These are phyloP conservation scores for Masticophis lateralis DNA, from an alignment of 2,797 vertebrate species.

Conservation along the genomic window DNA sequence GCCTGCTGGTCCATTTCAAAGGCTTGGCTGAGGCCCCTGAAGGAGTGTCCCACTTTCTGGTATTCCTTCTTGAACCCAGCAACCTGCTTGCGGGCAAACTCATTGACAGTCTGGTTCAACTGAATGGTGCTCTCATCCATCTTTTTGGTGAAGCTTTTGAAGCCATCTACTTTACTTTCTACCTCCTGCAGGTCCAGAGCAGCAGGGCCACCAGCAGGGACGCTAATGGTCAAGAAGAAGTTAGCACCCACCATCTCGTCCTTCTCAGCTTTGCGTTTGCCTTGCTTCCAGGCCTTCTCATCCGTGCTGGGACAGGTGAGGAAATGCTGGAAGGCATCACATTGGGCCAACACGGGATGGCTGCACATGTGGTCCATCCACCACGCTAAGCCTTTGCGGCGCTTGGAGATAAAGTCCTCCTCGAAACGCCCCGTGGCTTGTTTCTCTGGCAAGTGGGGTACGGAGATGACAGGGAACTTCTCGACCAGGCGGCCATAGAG, in stretches of 20 bases:
- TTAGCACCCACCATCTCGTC: constrained; percentile 98
- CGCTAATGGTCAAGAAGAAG: constrained; percentile 94
- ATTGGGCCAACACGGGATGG: constrained; percentile 90
- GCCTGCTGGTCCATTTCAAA: constrained; percentile 96
- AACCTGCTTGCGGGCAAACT: constrained; percentile 96
- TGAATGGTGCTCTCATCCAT: constrained; percentile 94
- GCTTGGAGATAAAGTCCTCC: constrained; percentile 98
- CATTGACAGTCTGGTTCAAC: constrained; percentile 85
- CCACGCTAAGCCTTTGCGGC: constrained; percentile 91
- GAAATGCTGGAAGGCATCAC: constrained; percentile 97
- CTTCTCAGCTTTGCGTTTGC: constrained; percentile 94
- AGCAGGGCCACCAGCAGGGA: constrained; percentile 70
- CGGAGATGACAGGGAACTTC: constrained; percentile 96
- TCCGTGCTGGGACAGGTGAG: constrained; percentile 86
- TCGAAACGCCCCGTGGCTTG: constrained; percentile 97
- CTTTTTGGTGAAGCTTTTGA: constrained; percentile 92
- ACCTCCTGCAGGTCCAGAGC: constrained; percentile 92
- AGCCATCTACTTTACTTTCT: constrained; percentile 91
- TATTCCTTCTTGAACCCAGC: constrained; percentile 97
- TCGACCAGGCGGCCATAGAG: constrained; percentile 89
- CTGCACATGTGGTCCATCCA: constrained; percentile 99
- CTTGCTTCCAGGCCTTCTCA: constrained; percentile 96
- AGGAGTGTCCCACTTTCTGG: constrained; percentile 93
- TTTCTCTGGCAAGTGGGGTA: constrained; percentile 96
- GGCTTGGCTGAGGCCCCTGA: constrained; percentile 89